Base-by-base conservation (phyloP, 2,888 invertebrate genomes). In the Drosophila monieri region DNA sequence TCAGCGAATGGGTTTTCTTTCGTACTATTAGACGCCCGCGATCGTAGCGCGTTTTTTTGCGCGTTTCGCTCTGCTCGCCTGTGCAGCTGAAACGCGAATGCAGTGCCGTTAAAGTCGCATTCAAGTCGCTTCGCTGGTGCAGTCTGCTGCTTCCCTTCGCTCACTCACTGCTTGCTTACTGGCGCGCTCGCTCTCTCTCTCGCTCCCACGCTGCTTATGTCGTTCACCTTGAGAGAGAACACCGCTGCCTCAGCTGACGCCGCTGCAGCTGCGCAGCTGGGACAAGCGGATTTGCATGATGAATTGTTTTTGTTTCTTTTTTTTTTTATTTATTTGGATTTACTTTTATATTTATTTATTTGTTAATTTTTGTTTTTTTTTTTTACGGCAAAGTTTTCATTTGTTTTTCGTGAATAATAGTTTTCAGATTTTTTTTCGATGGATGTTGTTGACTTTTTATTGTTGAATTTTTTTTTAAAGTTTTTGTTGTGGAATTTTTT, bases 201-300 rank as follows among this genome's bases (percentile, higher is more conserved):
- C 8, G 15, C 15, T 32, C 30, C 15, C 18, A 21, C 2, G 15
- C 21, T 37, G 14, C 21, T 14, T 30, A 9, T 53, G 21, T 51
- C 23, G 77, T 73, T 83, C 85, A 85, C 85, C 85, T 85, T 83
- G 77, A 66, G 80, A 80, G 83, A 68, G 73, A 32, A 52, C 32
- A 14, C 14, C 37, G 14, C 60, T 55, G 74, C 47, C 73, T 73
- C 53, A 52, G 58, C 51, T 69, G 56, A 60, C 65, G 64, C 58
- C 70, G 78, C 66, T 76, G 80, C 84, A 80, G 84, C 84, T 84
- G 84, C 84, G 78, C 81, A 53, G 70, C 74, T 78, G 81, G 76
- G 72, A 51, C 68, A 73, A 77, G 21, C 62, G 62, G 62, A 60
- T 76, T 83, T 70, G 75, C 76, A 80, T 74, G 53, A 58, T 60